Evolutionary conservation across 2,888 invertebrate genomes (phyloP).

Genomic region (Apoda limacodes): DNA sequence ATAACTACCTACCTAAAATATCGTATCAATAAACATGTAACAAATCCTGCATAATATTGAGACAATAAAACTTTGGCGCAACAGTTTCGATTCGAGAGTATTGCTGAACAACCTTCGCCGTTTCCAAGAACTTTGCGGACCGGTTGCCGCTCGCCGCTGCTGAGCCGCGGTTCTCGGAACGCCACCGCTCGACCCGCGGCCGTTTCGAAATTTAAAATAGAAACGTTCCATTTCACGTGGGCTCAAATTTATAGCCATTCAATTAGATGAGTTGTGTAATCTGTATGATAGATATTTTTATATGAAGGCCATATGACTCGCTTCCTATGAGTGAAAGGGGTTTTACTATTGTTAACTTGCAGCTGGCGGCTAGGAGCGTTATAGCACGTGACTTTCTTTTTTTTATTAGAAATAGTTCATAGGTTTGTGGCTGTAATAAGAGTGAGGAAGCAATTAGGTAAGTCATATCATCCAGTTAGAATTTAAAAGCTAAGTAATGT

Average conservation of each 20-base stretch:
- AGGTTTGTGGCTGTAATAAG: too few species aligned
- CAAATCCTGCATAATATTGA: too few species aligned
- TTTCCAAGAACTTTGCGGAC: conserved; percentile 23
- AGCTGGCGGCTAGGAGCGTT: conserved; percentile 18
- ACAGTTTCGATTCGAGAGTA: conserved; percentile 42
- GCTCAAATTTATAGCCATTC: conserved; percentile 42
- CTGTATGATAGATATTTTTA: too few species aligned
- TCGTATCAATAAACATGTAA: too few species aligned
- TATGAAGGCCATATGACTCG: conserved; percentile 31
- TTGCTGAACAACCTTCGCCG: conserved; percentile 53
- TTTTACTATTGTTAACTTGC: conserved; percentile 42
- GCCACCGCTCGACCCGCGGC: conserved; percentile 35
- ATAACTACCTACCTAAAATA: too few species aligned
- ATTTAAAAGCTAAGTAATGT: too few species aligned
- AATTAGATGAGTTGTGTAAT: conserved; percentile 52
- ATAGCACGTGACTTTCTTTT: conserved; percentile 28
- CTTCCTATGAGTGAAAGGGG: conserved; percentile 57
- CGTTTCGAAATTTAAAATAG: conserved; percentile 61
- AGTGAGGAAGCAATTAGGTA: too few species aligned
- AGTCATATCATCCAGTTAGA: too few species aligned
- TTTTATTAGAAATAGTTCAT: too few species aligned
- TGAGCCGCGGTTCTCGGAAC: conserved; percentile 41
- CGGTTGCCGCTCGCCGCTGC: conserved; percentile 22
- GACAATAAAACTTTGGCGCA: conserved; percentile 45
- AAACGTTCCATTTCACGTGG: conserved; percentile 46